Evolutionary conservation across 2,888 invertebrate species (phyloP).

Genomic region (Drosophila heteroneura): DNA sequence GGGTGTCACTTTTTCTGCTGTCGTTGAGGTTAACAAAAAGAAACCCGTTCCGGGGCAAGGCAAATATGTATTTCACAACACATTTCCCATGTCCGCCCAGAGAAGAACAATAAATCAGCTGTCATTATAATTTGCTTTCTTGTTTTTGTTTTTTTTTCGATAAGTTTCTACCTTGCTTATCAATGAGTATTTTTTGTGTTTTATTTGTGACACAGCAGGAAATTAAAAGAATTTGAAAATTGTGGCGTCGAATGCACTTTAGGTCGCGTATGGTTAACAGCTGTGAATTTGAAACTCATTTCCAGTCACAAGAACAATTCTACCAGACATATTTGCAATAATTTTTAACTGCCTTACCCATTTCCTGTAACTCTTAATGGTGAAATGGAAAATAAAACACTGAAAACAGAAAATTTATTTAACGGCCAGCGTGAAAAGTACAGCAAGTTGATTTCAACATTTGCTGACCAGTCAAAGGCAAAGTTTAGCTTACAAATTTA

Average conservation of each 20-base stretch:
- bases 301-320: conserved; percentile 33
- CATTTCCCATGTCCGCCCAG: conserved; percentile 7
- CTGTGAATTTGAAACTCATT: conserved; percentile 35
- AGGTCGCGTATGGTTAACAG: conserved; percentile 6
- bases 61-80: conserved; percentile 41
- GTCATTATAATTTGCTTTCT: conserved; percentile 29
- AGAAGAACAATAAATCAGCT: conserved; percentile 62
- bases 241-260: conserved; percentile 40
- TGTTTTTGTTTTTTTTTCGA: not conserved
- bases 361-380: conserved; percentile 51
- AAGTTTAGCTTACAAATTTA: conserved; percentile 45
- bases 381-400: conserved; percentile 15
- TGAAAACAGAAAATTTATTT: conserved; percentile 47
- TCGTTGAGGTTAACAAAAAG: conserved; percentile 55
- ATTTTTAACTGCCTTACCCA: conserved; percentile 48
- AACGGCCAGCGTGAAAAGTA: conserved; percentile 55
- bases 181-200: conserved; percentile 20
- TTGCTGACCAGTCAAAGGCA: conserved; percentile 51
- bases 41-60: conserved; percentile 59
- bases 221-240: conserved; percentile 58
- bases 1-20: conserved; percentile 46
- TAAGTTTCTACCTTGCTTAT: conserved; percentile 26
- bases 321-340: conserved; percentile 57
- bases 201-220: conserved; percentile 43
- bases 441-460: conserved; percentile 72